A percentile compares a stretch with the other conserved stretches of the same genome.
Conservation (phyloP, 2,113 vertebrate genomes). For the Chauna torquata region DNA sequence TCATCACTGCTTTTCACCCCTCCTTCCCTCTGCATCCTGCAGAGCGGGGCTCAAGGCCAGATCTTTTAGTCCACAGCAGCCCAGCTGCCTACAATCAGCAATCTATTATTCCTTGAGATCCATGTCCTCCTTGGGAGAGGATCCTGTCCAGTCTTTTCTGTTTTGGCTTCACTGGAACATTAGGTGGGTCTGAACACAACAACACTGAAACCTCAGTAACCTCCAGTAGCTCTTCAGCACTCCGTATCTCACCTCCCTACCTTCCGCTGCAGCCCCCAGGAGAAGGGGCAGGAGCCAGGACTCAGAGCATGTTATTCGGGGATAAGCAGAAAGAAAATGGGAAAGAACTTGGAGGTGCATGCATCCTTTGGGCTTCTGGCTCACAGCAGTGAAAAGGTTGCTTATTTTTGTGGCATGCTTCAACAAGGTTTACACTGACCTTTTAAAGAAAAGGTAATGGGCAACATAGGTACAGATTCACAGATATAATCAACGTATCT, state of each 20-base stretch:
- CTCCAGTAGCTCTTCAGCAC: neutral
- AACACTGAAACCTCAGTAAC: neutral
- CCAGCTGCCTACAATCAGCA: conserved; percentile 33
- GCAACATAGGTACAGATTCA: neutral
- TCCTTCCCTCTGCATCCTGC: neutral
- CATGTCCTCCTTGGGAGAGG: neutral
- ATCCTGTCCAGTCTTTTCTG: neutral
- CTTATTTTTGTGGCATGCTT: neutral
- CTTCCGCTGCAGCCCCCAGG: neutral
- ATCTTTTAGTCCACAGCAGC: neutral
- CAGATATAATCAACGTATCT: neutral
- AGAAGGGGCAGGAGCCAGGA: neutral
- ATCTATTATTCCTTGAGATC: neutral
- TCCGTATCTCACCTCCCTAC: neutral
- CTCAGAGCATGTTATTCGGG: neutral
- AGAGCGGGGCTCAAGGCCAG: conserved; percentile 8
- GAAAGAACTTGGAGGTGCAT: neutral
- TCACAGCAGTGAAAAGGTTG: neutral
- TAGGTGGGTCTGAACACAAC: neutral
- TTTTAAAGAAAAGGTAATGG: neutral
- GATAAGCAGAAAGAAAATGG: neutral
- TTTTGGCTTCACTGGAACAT: neutral
- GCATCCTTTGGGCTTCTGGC: neutral
- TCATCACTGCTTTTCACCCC: conserved; percentile 18
- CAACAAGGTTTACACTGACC: neutral